These are phyloP conservation scores for Byasa hedistus DNA, from an alignment of 2,888 invertebrate genomes.

Conservation along the genomic window DNA sequence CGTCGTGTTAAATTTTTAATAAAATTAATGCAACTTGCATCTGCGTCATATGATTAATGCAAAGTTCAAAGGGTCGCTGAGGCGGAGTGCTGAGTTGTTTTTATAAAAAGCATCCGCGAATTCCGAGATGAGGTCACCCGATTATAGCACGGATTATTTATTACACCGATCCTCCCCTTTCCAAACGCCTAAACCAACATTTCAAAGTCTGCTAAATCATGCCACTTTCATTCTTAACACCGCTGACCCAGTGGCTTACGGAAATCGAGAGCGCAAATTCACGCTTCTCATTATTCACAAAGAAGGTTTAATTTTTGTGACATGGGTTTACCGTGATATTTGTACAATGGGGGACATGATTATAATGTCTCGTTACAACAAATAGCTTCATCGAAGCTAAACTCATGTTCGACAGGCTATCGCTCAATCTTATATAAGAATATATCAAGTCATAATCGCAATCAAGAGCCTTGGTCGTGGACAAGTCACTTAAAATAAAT, in stretches of 20 bases:
- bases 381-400: conserved; percentile 19
- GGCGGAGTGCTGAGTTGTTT: conserved; percentile 37
- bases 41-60: conserved; percentile 31
- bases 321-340: conserved; percentile 20
- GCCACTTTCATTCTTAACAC: conserved; percentile 22
- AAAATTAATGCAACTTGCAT: conserved; percentile 18
- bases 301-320: conserved; percentile 26
- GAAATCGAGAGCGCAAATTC: conserved; percentile 21
- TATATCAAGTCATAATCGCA: conserved; percentile 23
- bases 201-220: conserved; percentile 23
- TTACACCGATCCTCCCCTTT: conserved; percentile 29
- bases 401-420: conserved; percentile 11
- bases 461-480: conserved; percentile 21
- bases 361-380: conserved; percentile 22
- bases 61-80: conserved; percentile 44
- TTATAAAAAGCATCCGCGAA: conserved; percentile 37
- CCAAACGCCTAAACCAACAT: conserved; percentile 24
- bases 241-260: conserved; percentile 23
- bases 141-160: conserved; percentile 53
- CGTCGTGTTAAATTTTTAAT: not conserved
- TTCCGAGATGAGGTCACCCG: conserved; percentile 65
- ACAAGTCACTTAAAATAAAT: conserved; percentile 31
- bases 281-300: conserved; percentile 15
- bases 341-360: conserved; percentile 15
- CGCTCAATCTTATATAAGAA: conserved; percentile 25